Base-by-base conservation (phyloP, 2,888 invertebrate species). In the Tetranychus truncatus region DNA sequence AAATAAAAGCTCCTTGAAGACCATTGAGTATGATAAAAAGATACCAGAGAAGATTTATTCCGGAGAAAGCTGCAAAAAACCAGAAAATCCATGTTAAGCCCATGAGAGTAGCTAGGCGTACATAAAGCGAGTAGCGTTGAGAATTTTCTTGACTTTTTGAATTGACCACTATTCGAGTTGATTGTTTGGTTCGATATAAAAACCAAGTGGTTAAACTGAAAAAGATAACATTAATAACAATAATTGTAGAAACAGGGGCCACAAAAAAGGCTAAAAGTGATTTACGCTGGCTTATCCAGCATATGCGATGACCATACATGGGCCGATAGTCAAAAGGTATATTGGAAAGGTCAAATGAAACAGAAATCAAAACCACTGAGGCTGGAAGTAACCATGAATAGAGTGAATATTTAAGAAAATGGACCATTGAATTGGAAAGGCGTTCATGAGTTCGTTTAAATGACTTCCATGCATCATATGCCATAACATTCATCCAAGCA, bases 401-500 rank as follows among this genome's bases (percentile, higher is more conserved):
- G 1, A 80, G 21, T 8, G 79, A 79, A 77, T 81, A 81, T 24
- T 75, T 76, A 1, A 76, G 11, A 24, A 78, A 78, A 2, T 72
- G 34, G 3, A 66, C 55, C 69, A 69, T 20, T 24, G 69, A 69
- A 72, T 46, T 72, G 45, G 45, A 46, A 11, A 72, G 20, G 9
- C 67, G 46, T 24, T 66, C 72, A 11, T 55, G 66, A 1, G 65
- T 45, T 18, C 75, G 73, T 1, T 74, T 77, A 45, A 72, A 72
- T 46, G 77, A 77, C 24, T 77, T 78, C 78, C 80, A 81, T 46
- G 82, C 79, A 78, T 86, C 86, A 80, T 84, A 84, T 0, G 86
- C 84, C 81, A 86, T 83, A 4, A 85, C 82, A 74, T 85, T 83
- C 84, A 85, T 85, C 86, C 86, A 86, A 76, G 83, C 83, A 80